Evolutionary conservation across 2,797 vertebrate genomes (phyloP).

Genomic region (Macrochelys suwanniensis): DNA sequence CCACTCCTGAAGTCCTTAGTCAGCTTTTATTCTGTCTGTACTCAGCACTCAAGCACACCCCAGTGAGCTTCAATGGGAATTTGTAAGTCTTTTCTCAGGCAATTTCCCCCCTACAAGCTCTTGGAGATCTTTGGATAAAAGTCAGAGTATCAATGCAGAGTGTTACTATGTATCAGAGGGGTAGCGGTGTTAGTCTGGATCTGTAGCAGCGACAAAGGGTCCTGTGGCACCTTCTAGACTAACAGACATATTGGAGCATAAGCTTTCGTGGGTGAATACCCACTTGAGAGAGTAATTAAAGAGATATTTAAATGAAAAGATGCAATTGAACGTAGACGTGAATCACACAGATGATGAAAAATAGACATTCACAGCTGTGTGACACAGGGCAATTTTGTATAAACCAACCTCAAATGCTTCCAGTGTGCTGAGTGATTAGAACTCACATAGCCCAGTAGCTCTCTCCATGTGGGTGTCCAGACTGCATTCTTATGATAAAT

Average conservation of each 20-base stretch:
- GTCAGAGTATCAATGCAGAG: neutral
- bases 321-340: neutral
- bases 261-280: no score
- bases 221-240: no score
- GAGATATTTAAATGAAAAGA: neutral
- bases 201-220: no score
- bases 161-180: neutral
- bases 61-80: fast-evolving
- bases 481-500: neutral
- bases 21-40: neutral
- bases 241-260: no score
- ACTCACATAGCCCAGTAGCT: neutral
- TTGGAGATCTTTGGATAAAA: neutral
- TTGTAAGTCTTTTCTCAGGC: neutral
- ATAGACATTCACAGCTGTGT: neutral
- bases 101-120: neutral
- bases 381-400: neutral
- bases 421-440: neutral
- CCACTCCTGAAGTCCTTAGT: neutral
- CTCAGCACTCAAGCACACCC: neutral
- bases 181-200: no score
- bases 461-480: fast-evolving
- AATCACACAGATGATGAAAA: neutral
- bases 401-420: neutral
- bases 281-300: neutral